Conservation (phyloP, 2,888 invertebrate species). For the Junonia oenone region DNA sequence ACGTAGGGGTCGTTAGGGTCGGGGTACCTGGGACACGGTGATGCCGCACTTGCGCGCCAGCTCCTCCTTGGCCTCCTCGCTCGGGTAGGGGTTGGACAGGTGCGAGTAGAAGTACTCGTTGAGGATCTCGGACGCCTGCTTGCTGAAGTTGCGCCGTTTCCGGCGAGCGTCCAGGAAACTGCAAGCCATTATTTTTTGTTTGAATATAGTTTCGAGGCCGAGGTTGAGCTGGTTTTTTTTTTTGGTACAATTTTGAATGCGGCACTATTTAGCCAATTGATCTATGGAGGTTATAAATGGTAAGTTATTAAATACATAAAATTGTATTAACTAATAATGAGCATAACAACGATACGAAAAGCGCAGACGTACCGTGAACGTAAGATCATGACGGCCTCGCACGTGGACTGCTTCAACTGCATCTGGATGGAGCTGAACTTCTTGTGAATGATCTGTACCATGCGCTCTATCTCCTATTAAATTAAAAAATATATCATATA, state of each 20-base stretch:
- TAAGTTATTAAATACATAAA: no score
- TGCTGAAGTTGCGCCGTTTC: constrained; percentile 99
- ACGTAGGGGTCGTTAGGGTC: not conserved
- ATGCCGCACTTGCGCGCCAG: constrained; percentile 99
- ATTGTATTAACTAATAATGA: not conserved
- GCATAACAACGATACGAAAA: not conserved
- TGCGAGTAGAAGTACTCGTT: constrained; percentile 99
- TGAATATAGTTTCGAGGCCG: constrained; percentile 37
- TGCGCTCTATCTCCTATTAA: constrained; percentile 94
- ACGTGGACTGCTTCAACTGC: constrained; percentile 99
- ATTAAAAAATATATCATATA: not conserved
- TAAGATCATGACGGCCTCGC: constrained; percentile 99
- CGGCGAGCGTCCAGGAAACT: constrained; percentile 88
- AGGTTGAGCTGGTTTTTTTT: constrained; percentile 46
- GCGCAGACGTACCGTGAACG: constrained; percentile 81
- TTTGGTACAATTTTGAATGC: constrained; percentile 12
- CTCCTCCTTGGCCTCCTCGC: constrained; percentile 99
- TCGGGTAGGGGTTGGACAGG: constrained; percentile 99
- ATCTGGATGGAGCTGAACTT: constrained; percentile 98
- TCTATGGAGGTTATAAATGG: no score
- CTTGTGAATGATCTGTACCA: constrained; percentile 99
- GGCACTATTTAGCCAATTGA: constrained; percentile 7
- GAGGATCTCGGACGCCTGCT: constrained; percentile 99
- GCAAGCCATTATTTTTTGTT: constrained; percentile 43
- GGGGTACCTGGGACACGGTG: constrained; percentile 93